phyloP scores from a whole-genome alignment of 2,888 invertebrate species.

The Caenorhabditis macrosperma region DNA sequence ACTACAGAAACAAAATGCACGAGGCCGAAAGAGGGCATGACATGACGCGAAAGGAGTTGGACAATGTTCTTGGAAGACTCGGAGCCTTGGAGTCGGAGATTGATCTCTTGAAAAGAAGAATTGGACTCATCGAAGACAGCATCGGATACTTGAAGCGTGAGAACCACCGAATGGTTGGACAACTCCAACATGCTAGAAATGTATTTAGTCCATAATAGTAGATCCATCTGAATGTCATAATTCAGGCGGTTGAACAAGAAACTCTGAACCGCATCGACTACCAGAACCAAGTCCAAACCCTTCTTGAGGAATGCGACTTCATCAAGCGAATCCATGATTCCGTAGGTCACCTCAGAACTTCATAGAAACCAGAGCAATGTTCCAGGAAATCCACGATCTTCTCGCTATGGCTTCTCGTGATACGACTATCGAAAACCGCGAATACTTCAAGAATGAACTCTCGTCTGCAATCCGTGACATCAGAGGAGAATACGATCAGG shows the following conservation, averaged over 20 bases:
- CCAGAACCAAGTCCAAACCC: constrained; percentile 82
- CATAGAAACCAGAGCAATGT: not conserved
- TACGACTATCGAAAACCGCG: constrained; percentile 83
- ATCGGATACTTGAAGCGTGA: constrained; percentile 81
- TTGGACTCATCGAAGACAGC: constrained; percentile 77
- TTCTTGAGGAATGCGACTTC: constrained; percentile 83
- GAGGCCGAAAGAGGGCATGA: constrained; percentile 57
- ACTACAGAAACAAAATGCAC: constrained; percentile 66
- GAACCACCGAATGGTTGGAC: constrained; percentile 76
- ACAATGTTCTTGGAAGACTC: constrained; percentile 81
- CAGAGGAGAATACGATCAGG: constrained; percentile 82
- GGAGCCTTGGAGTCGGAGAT: constrained; percentile 72
- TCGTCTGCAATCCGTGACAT: constrained; percentile 82
- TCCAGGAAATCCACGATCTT: constrained; percentile 55
- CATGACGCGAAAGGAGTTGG: constrained; percentile 65
- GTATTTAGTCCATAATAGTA: constrained; percentile 32
- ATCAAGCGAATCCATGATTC: constrained; percentile 81
- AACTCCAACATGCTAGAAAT: constrained; percentile 57
- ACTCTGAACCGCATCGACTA: constrained; percentile 82
- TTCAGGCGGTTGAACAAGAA: constrained; percentile 82
- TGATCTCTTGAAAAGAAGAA: constrained; percentile 78
- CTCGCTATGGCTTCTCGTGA: constrained; percentile 81
- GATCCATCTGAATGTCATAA: not conserved
- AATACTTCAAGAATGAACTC: constrained; percentile 83
- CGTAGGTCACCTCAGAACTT: constrained; percentile 80